Evolutionary conservation across 2,113 vertebrate species (phyloP).

Genomic region (Eptesicus fuscus): DNA sequence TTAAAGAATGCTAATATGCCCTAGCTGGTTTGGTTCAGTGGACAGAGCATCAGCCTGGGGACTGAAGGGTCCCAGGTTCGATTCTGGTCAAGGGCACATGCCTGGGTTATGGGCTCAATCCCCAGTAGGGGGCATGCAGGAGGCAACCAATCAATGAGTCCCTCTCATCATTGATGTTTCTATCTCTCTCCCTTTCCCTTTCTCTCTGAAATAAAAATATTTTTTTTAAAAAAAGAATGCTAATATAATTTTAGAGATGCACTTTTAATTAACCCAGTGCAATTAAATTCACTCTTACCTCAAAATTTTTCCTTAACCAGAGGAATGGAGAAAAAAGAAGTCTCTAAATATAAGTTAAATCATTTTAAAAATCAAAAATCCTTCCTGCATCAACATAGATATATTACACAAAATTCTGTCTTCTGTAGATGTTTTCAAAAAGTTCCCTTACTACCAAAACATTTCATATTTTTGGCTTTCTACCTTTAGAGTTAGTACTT

Average conservation of each 20-base stretch:
- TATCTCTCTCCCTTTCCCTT: too few relatives aligned
- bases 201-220: too few relatives aligned
- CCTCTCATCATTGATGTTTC: too few relatives aligned
- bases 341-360: conserved; percentile 5
- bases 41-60: too few relatives aligned
- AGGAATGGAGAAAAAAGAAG: neutral
- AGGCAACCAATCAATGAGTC: too few relatives aligned
- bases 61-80: too few relatives aligned
- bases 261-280: conserved; percentile 28
- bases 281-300: conserved; percentile 23
- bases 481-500: conserved; percentile 62
- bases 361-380: conserved; percentile 26
- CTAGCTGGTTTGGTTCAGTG: too few relatives aligned
- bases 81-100: too few relatives aligned
- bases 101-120: too few relatives aligned
- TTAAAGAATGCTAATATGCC: neutral
- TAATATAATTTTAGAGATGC: neutral
- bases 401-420: conserved; percentile 33
- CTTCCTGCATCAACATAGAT: neutral
- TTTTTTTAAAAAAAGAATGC: neutral
- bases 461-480: neutral
- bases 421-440: conserved; percentile 30
- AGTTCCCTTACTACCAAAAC: conserved; percentile 16
- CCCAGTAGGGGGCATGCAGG: too few relatives aligned
- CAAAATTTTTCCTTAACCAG: conserved; percentile 22